phyloP scores from a whole-genome alignment of 35 echinoderm and acorn worm species.

The Ptychodera flava region DNA sequence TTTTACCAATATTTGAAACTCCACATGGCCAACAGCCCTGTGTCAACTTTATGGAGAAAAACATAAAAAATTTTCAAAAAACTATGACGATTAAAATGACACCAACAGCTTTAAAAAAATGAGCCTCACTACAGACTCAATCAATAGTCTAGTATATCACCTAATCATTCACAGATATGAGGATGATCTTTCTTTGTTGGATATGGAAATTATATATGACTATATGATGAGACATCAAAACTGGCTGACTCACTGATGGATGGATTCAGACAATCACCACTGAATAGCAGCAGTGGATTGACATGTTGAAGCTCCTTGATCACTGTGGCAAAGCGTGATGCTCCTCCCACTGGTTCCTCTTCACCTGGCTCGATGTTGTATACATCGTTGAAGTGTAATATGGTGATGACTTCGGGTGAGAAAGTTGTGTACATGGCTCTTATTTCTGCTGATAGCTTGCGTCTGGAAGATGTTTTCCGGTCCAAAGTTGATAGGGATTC shows the following conservation, averaged over 20 bases:
- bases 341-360: slow-evolving; percentile 38
- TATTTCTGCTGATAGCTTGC: slow-evolving; percentile 51
- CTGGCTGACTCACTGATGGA: slow-evolving; percentile 56
- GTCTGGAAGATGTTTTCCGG: slow-evolving; percentile 31
- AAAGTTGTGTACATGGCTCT: slow-evolving; percentile 54
- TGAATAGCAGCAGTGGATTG: slow-evolving; percentile 59
- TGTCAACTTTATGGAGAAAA: too few species aligned
- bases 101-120: too few species aligned
- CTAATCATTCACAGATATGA: too few species aligned
- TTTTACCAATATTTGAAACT: too few species aligned
- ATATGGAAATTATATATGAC: too few species aligned
- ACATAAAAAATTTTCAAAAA: too few species aligned
- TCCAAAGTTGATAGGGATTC: slow-evolving; percentile 8
- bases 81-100: too few species aligned
- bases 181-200: too few species aligned
- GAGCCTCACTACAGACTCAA: too few species aligned
- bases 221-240: too few species aligned
- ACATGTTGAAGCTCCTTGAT: slow-evolving; percentile 27
- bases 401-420: slow-evolving; percentile 34
- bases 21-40: too few species aligned
- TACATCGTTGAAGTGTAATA: slow-evolving; percentile 80
- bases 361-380: slow-evolving; percentile 61
- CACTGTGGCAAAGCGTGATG: slow-evolving; percentile 63
- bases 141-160: too few species aligned
- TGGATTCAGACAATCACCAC: slow-evolving; percentile 74